Evolutionary conservation across 2,888 invertebrate species (phyloP).

Genomic region (Mythimna loreyi): DNA sequence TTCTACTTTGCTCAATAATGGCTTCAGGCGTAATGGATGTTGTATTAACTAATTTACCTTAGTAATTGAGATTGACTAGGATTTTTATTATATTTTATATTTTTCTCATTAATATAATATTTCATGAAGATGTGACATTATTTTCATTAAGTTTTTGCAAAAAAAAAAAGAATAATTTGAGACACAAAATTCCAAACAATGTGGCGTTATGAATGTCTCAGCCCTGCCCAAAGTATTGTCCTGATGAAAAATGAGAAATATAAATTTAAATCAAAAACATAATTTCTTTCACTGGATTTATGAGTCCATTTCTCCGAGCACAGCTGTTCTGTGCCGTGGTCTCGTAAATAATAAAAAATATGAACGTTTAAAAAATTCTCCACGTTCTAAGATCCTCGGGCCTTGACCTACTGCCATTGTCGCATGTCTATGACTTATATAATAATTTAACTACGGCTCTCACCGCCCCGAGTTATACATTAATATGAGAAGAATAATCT

Average conservation of each 20-base stretch:
- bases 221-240: constrained; percentile 11
- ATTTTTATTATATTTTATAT: not conserved
- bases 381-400: constrained; percentile 26
- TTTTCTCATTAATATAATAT: not conserved
- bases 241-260: constrained; percentile 38
- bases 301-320: constrained; percentile 51
- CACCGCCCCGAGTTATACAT: constrained; percentile 39
- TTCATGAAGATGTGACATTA: not conserved
- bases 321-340: constrained; percentile 43
- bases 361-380: constrained; percentile 41
- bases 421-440: constrained; percentile 32
- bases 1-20: not conserved
- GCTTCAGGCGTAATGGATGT: not conserved
- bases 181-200: not conserved
- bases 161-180: not conserved
- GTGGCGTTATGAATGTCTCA: not conserved
- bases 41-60: not conserved
- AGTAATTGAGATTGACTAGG: not conserved
- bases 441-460: constrained; percentile 53
- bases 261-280: constrained; percentile 51
- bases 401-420: constrained; percentile 46
- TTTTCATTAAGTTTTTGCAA: not conserved
- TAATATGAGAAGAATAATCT: constrained; percentile 61
- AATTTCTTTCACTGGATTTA: constrained; percentile 52
- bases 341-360: constrained; percentile 57